Conservation (phyloP, 1,140 invertebrate genomes). For the Polyergus mexicanus region DNA sequence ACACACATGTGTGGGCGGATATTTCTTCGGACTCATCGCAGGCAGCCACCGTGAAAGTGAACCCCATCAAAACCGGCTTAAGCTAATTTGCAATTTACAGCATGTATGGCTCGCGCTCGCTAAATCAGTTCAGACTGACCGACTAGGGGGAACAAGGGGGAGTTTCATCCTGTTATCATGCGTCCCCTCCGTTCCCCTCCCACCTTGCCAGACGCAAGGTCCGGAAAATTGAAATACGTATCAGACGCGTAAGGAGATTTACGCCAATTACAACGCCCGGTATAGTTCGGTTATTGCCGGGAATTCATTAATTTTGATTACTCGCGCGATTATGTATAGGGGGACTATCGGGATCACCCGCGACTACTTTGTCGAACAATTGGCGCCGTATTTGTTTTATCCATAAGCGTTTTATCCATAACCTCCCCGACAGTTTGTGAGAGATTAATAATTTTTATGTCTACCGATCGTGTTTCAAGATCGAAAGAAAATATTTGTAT, state of each 20-base stretch:
- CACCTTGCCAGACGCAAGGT: neutral
- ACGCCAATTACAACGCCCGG: slow-evolving; percentile 63
- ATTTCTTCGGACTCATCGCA: slow-evolving; percentile 18
- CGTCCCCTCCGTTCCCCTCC: too few relatives aligned
- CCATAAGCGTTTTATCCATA: neutral
- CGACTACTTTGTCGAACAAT: slow-evolving; percentile 31
- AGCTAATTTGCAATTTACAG: slow-evolving; percentile 76
- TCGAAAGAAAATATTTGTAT: neutral
- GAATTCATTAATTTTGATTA: slow-evolving; percentile 62
- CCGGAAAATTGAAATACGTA: slow-evolving; percentile 70
- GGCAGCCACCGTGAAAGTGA: slow-evolving; percentile 17
- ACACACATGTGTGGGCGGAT: neutral
- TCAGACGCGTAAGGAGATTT: slow-evolving; percentile 70
- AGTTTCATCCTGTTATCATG: slow-evolving; percentile 64
- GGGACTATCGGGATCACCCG: slow-evolving; percentile 21
- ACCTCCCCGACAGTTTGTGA: neutral
- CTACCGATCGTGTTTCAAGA: neutral
- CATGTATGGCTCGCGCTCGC: slow-evolving; percentile 48
- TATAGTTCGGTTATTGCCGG: slow-evolving; percentile 42
- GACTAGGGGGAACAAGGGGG: neutral
- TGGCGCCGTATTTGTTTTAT: slow-evolving; percentile 29
- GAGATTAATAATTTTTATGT: slow-evolving; percentile 23
- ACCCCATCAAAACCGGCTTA: slow-evolving; percentile 73
- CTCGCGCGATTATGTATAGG: slow-evolving; percentile 52
- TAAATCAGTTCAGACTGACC: slow-evolving; percentile 53